Conservation (phyloP, 1,140 invertebrate species). For the Diorhabda elongata region DNA sequence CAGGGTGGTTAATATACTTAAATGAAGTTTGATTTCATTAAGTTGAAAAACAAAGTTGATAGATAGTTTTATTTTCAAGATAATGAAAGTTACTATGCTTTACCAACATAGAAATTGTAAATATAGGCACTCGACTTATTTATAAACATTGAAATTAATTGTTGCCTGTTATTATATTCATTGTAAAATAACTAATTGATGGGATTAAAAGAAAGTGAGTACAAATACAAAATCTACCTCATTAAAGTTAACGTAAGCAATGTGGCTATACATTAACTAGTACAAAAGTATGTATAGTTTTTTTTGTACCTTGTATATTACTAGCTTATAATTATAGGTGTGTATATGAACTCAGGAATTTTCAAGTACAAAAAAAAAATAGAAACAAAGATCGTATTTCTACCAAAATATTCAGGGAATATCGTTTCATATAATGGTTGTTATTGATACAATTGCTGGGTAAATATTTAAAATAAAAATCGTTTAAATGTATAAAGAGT, state of each 20-base stretch:
- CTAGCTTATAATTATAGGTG: conserved; percentile 36
- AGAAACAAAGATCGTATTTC: background rate
- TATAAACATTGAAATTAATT: conserved; percentile 24
- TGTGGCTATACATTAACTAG: conserved; percentile 32
- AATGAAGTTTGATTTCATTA: conserved; percentile 1
- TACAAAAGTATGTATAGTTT: conserved; percentile 33
- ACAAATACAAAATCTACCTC: conserved; percentile 43
- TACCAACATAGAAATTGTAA: conserved; percentile 24
- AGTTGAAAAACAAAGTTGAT: background rate
- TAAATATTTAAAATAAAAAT: too few relatives aligned
- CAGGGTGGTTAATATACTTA: background rate
- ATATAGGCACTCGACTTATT: conserved; percentile 36
- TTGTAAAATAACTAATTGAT: conserved; percentile 22
- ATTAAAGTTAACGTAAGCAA: conserved; percentile 24
- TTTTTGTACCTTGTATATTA: conserved; percentile 28
- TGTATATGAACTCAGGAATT: conserved; percentile 35
- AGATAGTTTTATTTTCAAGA: conserved; percentile 6
- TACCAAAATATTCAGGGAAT: conserved; percentile 22
- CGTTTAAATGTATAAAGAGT: too few relatives aligned
- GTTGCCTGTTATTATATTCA: conserved; percentile 34
- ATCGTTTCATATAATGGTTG: conserved; percentile 13
- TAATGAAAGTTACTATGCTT: conserved; percentile 6
- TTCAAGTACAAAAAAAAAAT: conserved; percentile 28
- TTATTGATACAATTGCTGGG: too few relatives aligned
- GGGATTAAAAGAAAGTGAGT: conserved; percentile 26